Evolutionary conservation across 2,113 vertebrate species (phyloP), one percentile per base, ranked within the genome.

Genomic region (Fulica atra): DNA sequence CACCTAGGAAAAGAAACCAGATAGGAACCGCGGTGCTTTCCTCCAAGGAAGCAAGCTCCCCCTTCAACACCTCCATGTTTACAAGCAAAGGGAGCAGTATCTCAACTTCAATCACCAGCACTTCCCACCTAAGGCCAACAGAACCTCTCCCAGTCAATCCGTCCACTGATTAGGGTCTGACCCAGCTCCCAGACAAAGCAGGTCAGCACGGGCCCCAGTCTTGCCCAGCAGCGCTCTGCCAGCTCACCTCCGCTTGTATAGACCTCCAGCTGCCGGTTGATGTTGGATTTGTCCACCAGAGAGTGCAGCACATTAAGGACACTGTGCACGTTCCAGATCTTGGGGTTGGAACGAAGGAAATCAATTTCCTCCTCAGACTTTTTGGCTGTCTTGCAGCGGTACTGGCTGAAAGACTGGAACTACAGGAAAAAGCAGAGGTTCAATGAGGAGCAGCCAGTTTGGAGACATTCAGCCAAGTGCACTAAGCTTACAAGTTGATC

Each of bases 361-460:
- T 99, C 99, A 0, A 99, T 99, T 97, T 99, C 99, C 89, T 99
- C 99, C 42, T 99, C 99, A 0, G 99, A 98, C 89, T 99, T 99
- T 95, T 99, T 99, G 96, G 99, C 99, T 1, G 99, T 99, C 93
- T 99, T 99, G 68, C 99, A 99, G 94, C 99, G 99, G 94, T 99
- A 99, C 98, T 99, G 99, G 94, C 99, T 99, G 89, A 99, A 99
- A 1, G 99, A 99, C 95, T 99, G 99, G 96, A 99, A 99, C 99
- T 99, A 90, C 36, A n/a, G 57, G 74, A 71, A 54, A 86, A 40
- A 88, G 64, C 29, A 68, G 51, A 76, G 64, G 33, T 29, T 23
- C 3, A 4, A 7, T 23, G 71, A 82, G 10, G n/a, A 76, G 35
- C 51, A 61, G 8, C 53, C 57, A 42, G n/a, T 35, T 19, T 66